Conservation (phyloP, 92 coral and sea anemone species). For the Micromussa lordhowensis region DNA sequence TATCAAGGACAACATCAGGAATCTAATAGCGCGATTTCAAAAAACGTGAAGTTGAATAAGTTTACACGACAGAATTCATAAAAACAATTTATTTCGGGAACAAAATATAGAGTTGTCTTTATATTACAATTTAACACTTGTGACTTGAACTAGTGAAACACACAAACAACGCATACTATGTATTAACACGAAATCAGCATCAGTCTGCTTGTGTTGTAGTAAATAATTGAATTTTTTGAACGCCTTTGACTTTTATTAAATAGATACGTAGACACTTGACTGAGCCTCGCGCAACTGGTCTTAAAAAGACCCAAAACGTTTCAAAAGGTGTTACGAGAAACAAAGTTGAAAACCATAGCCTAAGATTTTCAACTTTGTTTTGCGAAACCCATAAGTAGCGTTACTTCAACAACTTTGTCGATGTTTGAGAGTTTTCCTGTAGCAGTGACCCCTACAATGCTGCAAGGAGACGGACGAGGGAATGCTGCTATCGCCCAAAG, state of each 20-base stretch:
- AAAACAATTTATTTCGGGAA: conserved; percentile 15
- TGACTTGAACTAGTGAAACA: not conserved
- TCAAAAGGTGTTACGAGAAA: too few relatives aligned
- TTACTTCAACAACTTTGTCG: not conserved
- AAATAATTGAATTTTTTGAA: not conserved
- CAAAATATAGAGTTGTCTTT: not conserved
- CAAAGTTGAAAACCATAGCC: not conserved
- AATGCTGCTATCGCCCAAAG: not conserved
- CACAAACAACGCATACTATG: not conserved
- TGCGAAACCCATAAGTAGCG: not conserved
- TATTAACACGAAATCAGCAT: not conserved
- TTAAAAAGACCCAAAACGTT: too few relatives aligned
- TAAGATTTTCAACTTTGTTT: not conserved
- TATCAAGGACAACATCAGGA: not conserved
- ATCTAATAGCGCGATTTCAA: conserved; percentile 22
- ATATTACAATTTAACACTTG: not conserved
- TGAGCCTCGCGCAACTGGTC: not conserved
- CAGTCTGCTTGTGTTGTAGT: not conserved
- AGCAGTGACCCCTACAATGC: not conserved
- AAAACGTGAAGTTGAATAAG: not conserved
- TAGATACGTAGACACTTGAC: too few relatives aligned
- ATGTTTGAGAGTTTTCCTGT: not conserved
- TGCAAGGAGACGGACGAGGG: not conserved
- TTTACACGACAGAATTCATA: not conserved
- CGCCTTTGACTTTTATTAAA: conserved; percentile 1